These are phyloP conservation scores for Sitta europaea DNA, from an alignment of 2,113 vertebrate species.

Conservation along the genomic window DNA sequence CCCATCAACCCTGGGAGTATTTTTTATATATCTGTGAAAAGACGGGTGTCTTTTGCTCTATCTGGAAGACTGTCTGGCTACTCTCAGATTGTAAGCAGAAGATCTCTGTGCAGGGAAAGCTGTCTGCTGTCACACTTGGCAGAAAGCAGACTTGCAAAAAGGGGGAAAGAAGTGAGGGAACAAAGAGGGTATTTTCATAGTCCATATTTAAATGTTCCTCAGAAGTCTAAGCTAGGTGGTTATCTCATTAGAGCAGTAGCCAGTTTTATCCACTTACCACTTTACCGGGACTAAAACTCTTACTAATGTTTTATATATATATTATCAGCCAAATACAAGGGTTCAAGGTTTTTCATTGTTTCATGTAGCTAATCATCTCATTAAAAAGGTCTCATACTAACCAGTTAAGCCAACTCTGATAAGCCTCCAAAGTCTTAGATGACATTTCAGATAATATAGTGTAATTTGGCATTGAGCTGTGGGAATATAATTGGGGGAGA, in stretches of 20 bases:
- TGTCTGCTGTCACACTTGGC: neutral
- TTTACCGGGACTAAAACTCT: neutral
- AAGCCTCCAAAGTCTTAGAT: neutral
- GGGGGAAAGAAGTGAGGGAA: neutral
- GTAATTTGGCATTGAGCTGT: neutral
- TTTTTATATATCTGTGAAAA: conserved; percentile 1
- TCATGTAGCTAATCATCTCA: neutral
- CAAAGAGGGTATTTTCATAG: neutral
- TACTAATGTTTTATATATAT: neutral
- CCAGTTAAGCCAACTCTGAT: neutral
- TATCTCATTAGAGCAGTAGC: neutral
- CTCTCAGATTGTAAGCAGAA: neutral
- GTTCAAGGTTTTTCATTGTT: neutral
- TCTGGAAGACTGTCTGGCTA: neutral
- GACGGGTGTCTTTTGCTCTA: neutral
- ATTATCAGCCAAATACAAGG: neutral
- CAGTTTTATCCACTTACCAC: neutral
- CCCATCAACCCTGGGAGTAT: neutral
- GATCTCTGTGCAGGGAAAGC: neutral
- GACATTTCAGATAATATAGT: conserved; percentile 6
- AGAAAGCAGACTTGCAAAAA: neutral
- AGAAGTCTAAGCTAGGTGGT: neutral
- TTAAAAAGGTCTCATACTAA: neutral
- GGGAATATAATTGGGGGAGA: neutral
- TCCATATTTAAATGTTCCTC: neutral